These are phyloP conservation scores for Psittacula cyanocephala DNA, from an alignment of 2,113 vertebrate genomes.

Conservation along the genomic window DNA sequence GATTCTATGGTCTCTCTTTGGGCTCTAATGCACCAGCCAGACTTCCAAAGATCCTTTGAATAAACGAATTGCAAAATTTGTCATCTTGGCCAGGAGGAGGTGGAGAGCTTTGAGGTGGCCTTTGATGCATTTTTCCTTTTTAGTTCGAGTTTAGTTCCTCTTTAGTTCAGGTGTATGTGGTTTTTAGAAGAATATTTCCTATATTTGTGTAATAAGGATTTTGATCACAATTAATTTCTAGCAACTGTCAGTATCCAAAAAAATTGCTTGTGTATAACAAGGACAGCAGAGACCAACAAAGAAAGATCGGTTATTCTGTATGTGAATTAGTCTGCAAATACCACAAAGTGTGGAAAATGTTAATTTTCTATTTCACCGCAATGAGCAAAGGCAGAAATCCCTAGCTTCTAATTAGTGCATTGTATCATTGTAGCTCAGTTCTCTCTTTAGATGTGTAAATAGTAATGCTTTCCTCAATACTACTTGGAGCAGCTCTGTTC, in stretches of 20 bases:
- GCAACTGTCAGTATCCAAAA: neutral
- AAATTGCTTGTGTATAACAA: neutral
- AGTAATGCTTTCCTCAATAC: neutral
- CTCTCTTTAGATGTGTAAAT: neutral
- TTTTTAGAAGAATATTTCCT: neutral
- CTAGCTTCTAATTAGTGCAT: neutral
- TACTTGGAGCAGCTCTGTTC: neutral
- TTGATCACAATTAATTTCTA: neutral
- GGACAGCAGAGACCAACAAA: neutral
- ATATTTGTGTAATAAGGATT: neutral
- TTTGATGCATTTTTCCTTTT: neutral
- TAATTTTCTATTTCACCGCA: neutral
- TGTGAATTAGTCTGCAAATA: neutral
- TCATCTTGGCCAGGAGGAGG: neutral
- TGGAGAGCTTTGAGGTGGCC: neutral
- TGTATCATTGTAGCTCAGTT: neutral
- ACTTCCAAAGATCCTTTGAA: neutral
- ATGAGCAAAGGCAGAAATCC: neutral
- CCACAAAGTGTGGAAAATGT: neutral
- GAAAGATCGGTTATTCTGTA: neutral
- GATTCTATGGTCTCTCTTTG: neutral
- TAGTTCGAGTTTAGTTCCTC: too few relatives aligned
- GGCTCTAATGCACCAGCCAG: neutral
- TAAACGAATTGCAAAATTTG: neutral
- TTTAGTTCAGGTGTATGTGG: neutral